Percentiles rank a stretch among this genome's conserved stretches.
These are phyloP conservation scores for Trichonephila clavata DNA, from an alignment of 1,140 invertebrate genomes.

Conservation along the genomic window DNA sequence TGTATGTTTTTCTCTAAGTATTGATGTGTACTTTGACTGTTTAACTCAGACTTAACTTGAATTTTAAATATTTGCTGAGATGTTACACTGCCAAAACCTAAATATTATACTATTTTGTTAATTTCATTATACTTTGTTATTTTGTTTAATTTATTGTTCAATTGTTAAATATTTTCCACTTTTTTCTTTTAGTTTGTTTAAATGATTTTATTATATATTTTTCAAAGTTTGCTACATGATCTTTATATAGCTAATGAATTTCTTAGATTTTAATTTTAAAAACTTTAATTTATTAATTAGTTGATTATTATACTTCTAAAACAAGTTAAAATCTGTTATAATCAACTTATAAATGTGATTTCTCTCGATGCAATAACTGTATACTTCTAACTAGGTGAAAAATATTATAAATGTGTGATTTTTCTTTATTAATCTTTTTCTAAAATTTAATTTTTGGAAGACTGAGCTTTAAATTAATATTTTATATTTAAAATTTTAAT, in stretches of 20 bases:
- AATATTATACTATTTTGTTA: neutral
- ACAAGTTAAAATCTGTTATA: no score
- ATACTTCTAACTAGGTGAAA: no score
- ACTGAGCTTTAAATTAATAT: conserved; percentile 18
- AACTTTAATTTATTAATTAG: no score
- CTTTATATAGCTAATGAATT: neutral
- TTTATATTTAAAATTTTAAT: conserved; percentile 14
- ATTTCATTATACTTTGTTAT: neutral
- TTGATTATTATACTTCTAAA: no score
- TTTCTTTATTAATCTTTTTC: no score
- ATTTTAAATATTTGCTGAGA: neutral
- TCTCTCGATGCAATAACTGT: no score
- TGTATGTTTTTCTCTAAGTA: conserved; percentile 38
- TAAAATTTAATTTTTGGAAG: neutral
- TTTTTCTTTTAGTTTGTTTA: no score
- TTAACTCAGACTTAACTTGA: neutral
- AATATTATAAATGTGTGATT: no score
- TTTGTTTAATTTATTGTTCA: neutral
- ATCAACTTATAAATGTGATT: no score
- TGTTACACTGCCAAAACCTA: conserved; percentile 5
- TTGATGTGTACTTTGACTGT: neutral
- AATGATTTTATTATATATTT: no score
- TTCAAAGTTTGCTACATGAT: no score
- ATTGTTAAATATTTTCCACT: neutral
- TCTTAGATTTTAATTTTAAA: no score